Conservation (phyloP, 2,113 vertebrate genomes). For the Phalacrocorax aristotelis region DNA sequence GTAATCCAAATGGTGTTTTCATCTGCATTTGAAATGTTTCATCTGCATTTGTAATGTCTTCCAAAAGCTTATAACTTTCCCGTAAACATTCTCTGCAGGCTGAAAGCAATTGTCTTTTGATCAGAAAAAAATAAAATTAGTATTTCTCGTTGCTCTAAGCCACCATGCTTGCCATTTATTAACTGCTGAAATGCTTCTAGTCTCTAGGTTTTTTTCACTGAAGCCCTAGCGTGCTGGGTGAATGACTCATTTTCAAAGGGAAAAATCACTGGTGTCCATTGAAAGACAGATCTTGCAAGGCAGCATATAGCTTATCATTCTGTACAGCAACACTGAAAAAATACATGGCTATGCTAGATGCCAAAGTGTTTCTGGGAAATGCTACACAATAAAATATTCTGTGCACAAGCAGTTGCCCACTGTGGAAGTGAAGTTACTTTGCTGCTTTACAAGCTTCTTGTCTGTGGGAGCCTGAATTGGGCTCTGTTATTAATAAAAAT, state of each 20-base stretch:
- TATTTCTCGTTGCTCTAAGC: not conserved
- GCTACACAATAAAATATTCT: not conserved
- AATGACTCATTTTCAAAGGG: not conserved
- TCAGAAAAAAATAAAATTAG: not conserved
- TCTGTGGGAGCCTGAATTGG: not conserved
- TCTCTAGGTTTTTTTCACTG: not conserved
- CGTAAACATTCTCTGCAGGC: not conserved
- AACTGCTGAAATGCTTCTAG: not conserved
- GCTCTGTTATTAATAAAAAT: slow-evolving; percentile 18
- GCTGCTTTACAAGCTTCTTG: slow-evolving; percentile 7
- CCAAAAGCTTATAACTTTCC: not conserved
- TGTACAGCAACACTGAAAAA: not conserved
- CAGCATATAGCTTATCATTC: not conserved
- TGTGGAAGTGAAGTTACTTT: not conserved
- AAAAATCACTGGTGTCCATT: not conserved
- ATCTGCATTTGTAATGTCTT: slow-evolving; percentile 3
- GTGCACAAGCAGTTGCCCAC: not conserved
- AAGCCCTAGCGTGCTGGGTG: not conserved
- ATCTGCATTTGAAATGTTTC: slow-evolving; percentile 5
- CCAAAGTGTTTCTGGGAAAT: not conserved
- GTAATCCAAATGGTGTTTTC: slow-evolving; percentile 1
- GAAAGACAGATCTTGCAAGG: not conserved
- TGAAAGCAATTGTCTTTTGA: slow-evolving; percentile 12
- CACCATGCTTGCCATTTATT: not conserved
- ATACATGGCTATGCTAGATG: not conserved